Percentiles rank a stretch among this genome's conserved stretches.
Evolutionary conservation across 2,888 invertebrate genomes (phyloP).

Genomic region (Congeria kusceri): DNA sequence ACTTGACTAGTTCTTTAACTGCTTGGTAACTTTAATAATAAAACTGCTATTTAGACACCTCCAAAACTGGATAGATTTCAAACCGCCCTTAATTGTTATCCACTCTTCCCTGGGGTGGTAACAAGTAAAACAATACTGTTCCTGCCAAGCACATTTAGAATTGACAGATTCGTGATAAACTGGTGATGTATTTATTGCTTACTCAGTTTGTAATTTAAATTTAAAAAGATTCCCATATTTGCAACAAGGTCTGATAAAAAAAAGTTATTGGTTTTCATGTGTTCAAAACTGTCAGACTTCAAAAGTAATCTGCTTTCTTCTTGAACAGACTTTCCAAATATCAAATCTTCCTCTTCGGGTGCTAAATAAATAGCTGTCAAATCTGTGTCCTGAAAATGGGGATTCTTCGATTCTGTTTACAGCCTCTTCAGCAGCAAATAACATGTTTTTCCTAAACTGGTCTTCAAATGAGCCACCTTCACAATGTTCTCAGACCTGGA

Average conservation of each 20-base stretch:
- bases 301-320: slow-evolving; percentile 8
- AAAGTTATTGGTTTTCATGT: slow-evolving; percentile 19
- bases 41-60: slow-evolving; percentile 23
- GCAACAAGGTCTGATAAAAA: slow-evolving; percentile 30
- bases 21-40: slow-evolving; percentile 32
- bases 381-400: slow-evolving; percentile 22
- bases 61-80: slow-evolving; percentile 41
- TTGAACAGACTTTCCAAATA: slow-evolving; percentile 13
- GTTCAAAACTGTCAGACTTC: slow-evolving; percentile 20
- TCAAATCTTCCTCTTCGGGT: slow-evolving; percentile 19
- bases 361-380: not conserved
- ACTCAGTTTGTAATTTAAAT: slow-evolving; percentile 12
- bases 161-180: slow-evolving; percentile 24
- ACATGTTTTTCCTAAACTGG: slow-evolving; percentile 33
- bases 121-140: slow-evolving; percentile 24
- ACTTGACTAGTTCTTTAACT: slow-evolving; percentile 23
- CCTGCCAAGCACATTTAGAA: slow-evolving; percentile 26
- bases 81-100: slow-evolving; percentile 16
- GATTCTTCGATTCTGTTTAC: slow-evolving; percentile 22
- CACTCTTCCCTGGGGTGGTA: slow-evolving; percentile 19
- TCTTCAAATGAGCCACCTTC: slow-evolving; percentile 18
- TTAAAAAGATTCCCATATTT: slow-evolving; percentile 21
- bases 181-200: slow-evolving; percentile 15
- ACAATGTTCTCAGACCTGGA: slow-evolving; percentile 11
- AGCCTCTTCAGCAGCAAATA: slow-evolving; percentile 20